Evolutionary conservation across 2,797 vertebrate genomes (phyloP).

Genomic region (Craterocephalus amniculus): DNA sequence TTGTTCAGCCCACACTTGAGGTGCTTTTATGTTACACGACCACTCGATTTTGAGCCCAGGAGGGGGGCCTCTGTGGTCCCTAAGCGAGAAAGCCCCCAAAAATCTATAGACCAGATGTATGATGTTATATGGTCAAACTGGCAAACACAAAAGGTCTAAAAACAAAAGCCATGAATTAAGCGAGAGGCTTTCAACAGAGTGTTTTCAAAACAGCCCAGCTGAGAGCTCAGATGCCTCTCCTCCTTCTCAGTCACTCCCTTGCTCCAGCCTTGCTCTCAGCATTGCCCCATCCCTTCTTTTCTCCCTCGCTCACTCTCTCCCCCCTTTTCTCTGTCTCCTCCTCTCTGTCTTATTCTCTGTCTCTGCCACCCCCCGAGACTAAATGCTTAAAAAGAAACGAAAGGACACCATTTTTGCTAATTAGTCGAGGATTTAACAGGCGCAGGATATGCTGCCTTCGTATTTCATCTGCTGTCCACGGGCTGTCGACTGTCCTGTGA

Average conservation of each 20-base stretch:
- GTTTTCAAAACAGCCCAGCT: constrained; percentile 99
- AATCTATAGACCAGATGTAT: constrained; percentile 99
- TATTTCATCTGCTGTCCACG: constrained; percentile 87
- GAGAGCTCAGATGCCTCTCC: constrained; percentile 90
- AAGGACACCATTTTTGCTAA: constrained; percentile 96
- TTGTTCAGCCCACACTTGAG: constrained; percentile 85
- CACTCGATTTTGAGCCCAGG: constrained; percentile 87
- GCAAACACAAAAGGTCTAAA: constrained; percentile 95
- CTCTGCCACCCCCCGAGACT: constrained; percentile 85
- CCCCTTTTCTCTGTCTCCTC: constrained; percentile 46
- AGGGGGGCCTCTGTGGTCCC: constrained; percentile 90
- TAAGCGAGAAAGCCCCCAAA: constrained; percentile 90
- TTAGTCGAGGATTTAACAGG: constrained; percentile 94
- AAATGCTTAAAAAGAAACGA: constrained; percentile 86
- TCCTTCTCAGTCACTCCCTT: constrained; percentile 76
- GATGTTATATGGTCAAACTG: constrained; percentile 99
- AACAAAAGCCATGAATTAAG: constrained; percentile 98
- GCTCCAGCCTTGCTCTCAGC: constrained; percentile 60
- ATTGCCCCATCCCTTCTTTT: constrained; percentile 58
- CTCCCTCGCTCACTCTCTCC: constrained; percentile 70
- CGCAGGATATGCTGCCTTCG: constrained; percentile 86
- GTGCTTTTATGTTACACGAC: constrained; percentile 92
- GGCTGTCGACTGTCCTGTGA: constrained; percentile 84
- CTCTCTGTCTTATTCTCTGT: constrained; percentile 63
- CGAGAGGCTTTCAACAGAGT: constrained; percentile 94